Base-by-base conservation (phyloP, 2,888 invertebrate species). In the Gymnosoma rotundatum region DNA sequence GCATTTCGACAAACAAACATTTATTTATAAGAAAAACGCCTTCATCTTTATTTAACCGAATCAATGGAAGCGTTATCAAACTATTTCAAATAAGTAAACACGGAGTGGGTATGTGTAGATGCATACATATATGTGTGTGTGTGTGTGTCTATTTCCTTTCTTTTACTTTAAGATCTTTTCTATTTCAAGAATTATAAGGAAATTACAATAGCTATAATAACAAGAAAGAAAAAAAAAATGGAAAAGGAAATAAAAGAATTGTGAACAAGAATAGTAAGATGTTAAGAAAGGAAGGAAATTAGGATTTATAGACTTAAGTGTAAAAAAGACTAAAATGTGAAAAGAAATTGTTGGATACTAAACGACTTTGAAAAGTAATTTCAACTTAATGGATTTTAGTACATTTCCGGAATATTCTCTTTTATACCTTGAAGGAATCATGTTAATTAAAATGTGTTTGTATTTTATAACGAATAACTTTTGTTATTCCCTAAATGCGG, bases 171-270 rank as follows among this genome's bases (percentile, higher is more conserved):
- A 73, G 61, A 61, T 76, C 50, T 80, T 73, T 18, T 25, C 25
- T 67, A 56, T 67, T 69, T 42, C 52, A 16, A 63, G 58, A 69
- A 74, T 78, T 81, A 69, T 38, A 78, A 78, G 83, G 78, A 84
- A 78, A 69, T 78, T 70, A 61, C 45, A 70, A 63, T 56, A 70
- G 50, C 70, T 64, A 36, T 9, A 54, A 63, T 21, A 32, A 36
- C 36, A 42, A 12, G 2, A 32, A 2, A 32, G 32, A 32, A 8
- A 32, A 32, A 38, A 2, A 9, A 32, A 56, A 52, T 12, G 3
- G 18, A 32, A 48, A 18, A 58, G 38, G 58, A 67, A 75, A 66
- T 36, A 54, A 63, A 54, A 56, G 20, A 56, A 32, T 25, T 52
- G 8, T 14, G 20, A 2, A 45, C 25, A 56, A 66, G 36, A 69